Evolutionary conservation across 92 coral and sea anemone species (phyloP), one percentile per base, ranked within the genome.

Genomic region (Porites lobata): DNA sequence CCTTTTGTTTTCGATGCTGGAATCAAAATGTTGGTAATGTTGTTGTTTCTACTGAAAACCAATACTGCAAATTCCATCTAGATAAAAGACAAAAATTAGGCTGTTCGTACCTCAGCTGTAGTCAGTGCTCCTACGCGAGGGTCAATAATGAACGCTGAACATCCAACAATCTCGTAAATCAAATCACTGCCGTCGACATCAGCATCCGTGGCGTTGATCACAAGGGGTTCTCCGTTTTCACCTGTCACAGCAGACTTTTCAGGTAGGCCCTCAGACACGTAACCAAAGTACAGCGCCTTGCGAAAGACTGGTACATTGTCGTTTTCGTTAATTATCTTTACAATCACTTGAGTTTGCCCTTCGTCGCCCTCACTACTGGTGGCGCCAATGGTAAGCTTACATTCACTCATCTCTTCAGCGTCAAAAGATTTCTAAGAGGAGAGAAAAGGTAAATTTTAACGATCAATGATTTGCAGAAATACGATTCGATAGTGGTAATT

Each of bases 301-400:
- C 89, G 89, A 61, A 95, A 93, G 79, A 66, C 78, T 17, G 99
- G 99, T 22, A 93, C 69, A 84, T 97, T 94, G 93, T 97, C 99
- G 56, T 97, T 97, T 84, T 85, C 69, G 85, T 97, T 94, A 29
- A 87, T 78, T 50, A 95, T 93, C 59, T 90, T 82, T n/a, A 97
- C 83, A 26, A 83, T 84, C 10, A 91, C 93, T 53, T 87, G 90
- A 14, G 94, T 82, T 50, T 85, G 89, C 57, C 89, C 95, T 52
- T 81, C 93, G 6, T 81, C 93, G 6, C 98, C 96, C 17, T 94
- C 96, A 21, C 92, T 91, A 76, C 98, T 87, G 32, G 72, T 66
- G 58, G 96, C 99, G 66, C 89, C 89, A 20, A 95, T 92, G 22
- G 72, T 77, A 15, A 97, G 86, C 71, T 94, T 92, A 77, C 99